A percentile compares a stretch with the other conserved stretches of the same genome.
phyloP scores from a whole-genome alignment of 2,797 vertebrate species.

The Cossypha dichroa region DNA sequence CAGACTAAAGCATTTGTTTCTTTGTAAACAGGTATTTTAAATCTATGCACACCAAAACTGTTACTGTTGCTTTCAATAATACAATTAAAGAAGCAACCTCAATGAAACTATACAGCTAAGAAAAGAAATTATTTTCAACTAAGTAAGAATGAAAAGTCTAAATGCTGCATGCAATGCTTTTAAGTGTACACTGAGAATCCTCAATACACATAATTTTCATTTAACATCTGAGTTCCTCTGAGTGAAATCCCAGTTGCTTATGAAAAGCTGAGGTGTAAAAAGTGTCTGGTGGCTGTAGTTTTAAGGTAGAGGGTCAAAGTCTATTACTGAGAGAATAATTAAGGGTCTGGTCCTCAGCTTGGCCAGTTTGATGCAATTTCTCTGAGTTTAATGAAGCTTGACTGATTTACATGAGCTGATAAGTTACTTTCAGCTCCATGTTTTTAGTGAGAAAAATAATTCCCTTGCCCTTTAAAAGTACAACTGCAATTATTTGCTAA shows the following conservation, averaged over 20 bases:
- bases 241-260: not conserved
- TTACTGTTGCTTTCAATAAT: not conserved
- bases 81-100: not conserved
- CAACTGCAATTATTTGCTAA: not conserved
- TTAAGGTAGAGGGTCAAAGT: slow-evolving; percentile 15
- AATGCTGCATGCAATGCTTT: slow-evolving; percentile 5
- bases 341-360: not conserved
- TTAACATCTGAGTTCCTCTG: slow-evolving; percentile 24
- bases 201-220: not conserved
- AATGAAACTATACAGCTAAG: not conserved
- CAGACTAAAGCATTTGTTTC: not conserved
- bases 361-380: not conserved
- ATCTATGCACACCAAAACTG: not conserved
- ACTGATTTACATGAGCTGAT: slow-evolving; percentile 4
- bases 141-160: slow-evolving; percentile 8
- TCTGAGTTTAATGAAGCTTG: slow-evolving; percentile 30
- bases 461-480: not conserved
- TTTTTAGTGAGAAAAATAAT: not conserved
- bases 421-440: not conserved
- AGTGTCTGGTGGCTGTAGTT: not conserved
- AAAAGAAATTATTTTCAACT: not conserved
- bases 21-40: not conserved
- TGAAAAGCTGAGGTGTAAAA: slow-evolving; percentile 15
- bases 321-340: slow-evolving; percentile 5
- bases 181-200: slow-evolving; percentile 34